Evolutionary conservation across 2,888 invertebrate species (phyloP).

Genomic region (Andrena chrysosceles): DNA sequence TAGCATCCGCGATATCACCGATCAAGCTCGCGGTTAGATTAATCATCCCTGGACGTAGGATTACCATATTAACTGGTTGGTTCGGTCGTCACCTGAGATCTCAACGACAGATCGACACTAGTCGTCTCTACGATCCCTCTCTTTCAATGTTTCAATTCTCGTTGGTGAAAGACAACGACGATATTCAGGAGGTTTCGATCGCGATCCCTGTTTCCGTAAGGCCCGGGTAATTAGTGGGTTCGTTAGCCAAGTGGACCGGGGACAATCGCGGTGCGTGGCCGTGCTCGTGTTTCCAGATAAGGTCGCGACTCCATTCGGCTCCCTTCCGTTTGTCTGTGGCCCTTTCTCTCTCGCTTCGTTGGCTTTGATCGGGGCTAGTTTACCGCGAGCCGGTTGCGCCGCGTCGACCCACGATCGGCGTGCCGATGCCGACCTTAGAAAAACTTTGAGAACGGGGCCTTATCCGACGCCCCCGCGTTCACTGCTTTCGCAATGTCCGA

Average conservation of each 20-base stretch:
- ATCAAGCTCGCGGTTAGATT: slow-evolving; percentile 42
- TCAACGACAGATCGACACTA: background rate
- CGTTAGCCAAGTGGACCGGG: slow-evolving; percentile 68
- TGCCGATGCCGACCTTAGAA: slow-evolving; percentile 66
- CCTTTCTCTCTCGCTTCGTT: slow-evolving; percentile 39
- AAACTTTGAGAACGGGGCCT: slow-evolving; percentile 66
- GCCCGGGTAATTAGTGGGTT: slow-evolving; percentile 63
- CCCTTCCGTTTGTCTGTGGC: slow-evolving; percentile 35
- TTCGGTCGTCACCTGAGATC: slow-evolving; percentile 5
- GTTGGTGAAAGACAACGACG: background rate
- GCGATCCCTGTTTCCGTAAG: background rate
- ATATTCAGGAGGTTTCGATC: slow-evolving; percentile 7
- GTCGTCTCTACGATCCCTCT: background rate
- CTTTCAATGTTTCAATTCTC: background rate
- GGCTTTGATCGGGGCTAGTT: slow-evolving; percentile 55
- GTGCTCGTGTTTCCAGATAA: slow-evolving; percentile 75
- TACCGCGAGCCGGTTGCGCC: slow-evolving; percentile 55
- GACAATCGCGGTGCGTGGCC: slow-evolving; percentile 44
- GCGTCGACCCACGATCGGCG: slow-evolving; percentile 75
- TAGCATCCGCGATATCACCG: slow-evolving; percentile 22
- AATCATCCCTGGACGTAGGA: slow-evolving; percentile 43
- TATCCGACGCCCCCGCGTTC: slow-evolving; percentile 56
- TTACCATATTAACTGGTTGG: slow-evolving; percentile 46
- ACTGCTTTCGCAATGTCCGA: slow-evolving; percentile 27
- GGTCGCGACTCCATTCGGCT: slow-evolving; percentile 64